Evolutionary conservation across 92 coral and sea anemone species (phyloP), one percentile per base, ranked within the genome.

Genomic region (Actinostola sp.): DNA sequence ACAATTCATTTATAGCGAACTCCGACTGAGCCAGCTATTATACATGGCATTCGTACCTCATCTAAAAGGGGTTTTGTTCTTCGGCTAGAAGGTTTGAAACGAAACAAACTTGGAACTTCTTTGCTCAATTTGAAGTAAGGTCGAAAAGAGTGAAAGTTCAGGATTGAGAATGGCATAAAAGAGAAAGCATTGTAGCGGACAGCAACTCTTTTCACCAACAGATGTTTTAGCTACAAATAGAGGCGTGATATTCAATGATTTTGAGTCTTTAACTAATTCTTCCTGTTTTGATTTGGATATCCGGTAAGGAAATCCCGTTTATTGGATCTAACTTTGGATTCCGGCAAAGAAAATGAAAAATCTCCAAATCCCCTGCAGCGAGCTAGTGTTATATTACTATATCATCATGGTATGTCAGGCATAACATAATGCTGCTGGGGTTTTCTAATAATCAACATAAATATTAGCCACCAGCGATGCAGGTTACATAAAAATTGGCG

Each of bases 1-100:
- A 33, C 28, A 27, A 38, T 56, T 51, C 42, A 50, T 68, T 51
- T 21, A 31, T 24, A 8, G 26, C 20, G 62, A 32, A 17, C 49
- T 12, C 74, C 51, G 4, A 23, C 74, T 68, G 74, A 2, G 74
- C 12, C 14, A 27, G 25, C 72, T 17, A 67, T 29, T 68, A 14
- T 50, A 14, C 15, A 35, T 17, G 27, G 23, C 32, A 31, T 19
- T 23, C 42, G 26, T 15, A 25, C 39, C 39, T 48, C 35, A 29
- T 17, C n/a, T 26, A 64, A 64, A 39, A 31, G 20, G 49, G 0
- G 54, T 43, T 39, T 44, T 48, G 19, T 42, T 48, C 28, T 25
- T 27, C 42, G 26, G 10, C 13, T 11, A 21, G 8, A 23, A n/a
- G n/a, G n/a, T n/a, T n/a, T n/a, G n/a, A n/a, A n/a, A n/a, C 45